These are phyloP conservation scores for Myripristis jacobus DNA, from an alignment of 2,797 vertebrate species.

Conservation along the genomic window DNA sequence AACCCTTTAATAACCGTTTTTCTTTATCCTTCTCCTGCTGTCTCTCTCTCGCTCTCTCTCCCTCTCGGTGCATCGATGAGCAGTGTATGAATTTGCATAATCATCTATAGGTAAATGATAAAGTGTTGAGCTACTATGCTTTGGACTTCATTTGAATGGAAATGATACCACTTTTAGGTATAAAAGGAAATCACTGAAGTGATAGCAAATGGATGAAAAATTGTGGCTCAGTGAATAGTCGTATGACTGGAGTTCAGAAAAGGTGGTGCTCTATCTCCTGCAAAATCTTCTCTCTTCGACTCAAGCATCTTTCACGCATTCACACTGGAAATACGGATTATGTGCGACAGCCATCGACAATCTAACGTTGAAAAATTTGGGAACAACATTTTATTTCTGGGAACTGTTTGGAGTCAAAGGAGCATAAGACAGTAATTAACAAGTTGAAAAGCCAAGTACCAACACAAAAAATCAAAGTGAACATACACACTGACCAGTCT, in stretches of 20 bases:
- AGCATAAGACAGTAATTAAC: constrained; percentile 85
- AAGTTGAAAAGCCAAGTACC: constrained; percentile 85
- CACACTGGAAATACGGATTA: constrained; percentile 22
- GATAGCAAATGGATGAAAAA: constrained; percentile 51
- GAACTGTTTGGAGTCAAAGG: constrained; percentile 93
- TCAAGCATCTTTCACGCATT: background rate
- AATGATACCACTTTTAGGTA: constrained; percentile 63
- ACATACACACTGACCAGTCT: constrained; percentile 75
- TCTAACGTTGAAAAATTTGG: constrained; percentile 82
- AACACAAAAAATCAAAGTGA: constrained; percentile 82
- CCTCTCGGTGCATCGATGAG: constrained; percentile 56
- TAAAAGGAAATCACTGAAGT: constrained; percentile 64
- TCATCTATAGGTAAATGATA: constrained; percentile 72
- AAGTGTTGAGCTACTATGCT: constrained; percentile 48
- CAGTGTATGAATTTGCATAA: constrained; percentile 74
- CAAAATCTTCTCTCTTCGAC: background rate
- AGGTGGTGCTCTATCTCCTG: constrained; percentile 26
- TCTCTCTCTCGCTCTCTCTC: constrained; percentile 45
- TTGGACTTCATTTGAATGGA: constrained; percentile 72
- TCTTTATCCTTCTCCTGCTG: background rate
- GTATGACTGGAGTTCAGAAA: constrained; percentile 7
- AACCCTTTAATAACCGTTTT: constrained; percentile 48
- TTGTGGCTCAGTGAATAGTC: constrained; percentile 32
- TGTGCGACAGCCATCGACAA: constrained; percentile 58
- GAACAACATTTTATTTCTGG: constrained; percentile 99